phyloP scores from a whole-genome alignment of 2,797 vertebrate genomes.

The Tokudaia muenninki region DNA sequence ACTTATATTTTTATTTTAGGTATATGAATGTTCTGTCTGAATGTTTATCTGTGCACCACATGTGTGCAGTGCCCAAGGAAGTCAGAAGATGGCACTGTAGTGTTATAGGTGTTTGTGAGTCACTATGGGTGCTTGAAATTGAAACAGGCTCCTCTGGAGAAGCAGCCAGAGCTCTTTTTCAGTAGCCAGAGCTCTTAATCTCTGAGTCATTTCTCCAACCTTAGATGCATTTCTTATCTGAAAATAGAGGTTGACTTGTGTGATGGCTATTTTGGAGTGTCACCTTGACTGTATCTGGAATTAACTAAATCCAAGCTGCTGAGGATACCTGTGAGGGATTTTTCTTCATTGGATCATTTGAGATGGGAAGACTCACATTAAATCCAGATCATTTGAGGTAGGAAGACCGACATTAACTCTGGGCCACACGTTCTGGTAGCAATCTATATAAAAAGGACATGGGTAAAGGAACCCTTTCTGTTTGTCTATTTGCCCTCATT shows the following conservation, averaged over 20 bases:
- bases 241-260: neutral
- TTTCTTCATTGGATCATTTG: neutral
- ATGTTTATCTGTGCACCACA: neutral
- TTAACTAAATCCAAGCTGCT: neutral
- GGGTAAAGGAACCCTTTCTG: neutral
- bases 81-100: neutral
- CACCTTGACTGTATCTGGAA: neutral
- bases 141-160: neutral
- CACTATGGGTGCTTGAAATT: neutral
- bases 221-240: neutral
- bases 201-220: neutral
- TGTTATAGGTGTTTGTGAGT: neutral
- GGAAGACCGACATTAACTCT: neutral
- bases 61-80: neutral
- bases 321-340: neutral
- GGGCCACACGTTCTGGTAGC: neutral
- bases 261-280: neutral
- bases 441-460: neutral
- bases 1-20: neutral
- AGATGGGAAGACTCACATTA: neutral
- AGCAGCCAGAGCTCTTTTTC: neutral
- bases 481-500: neutral
- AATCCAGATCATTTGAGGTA: neutral
- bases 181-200: neutral
- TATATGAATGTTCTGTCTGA: neutral